Base-by-base conservation (phyloP, 2,888 invertebrate genomes). In the Drosophila formosana region DNA sequence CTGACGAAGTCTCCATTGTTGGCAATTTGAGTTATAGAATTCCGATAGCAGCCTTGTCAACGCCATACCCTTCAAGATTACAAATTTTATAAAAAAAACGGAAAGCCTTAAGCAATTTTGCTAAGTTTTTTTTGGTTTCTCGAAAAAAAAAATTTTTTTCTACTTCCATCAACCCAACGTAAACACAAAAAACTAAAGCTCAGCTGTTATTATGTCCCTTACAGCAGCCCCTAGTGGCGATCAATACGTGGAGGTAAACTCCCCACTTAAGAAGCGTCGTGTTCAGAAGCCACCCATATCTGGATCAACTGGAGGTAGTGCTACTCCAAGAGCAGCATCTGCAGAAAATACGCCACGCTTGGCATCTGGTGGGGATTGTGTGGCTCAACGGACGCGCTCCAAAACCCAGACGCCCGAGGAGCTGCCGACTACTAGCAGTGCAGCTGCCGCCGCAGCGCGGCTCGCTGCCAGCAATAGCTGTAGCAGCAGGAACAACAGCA, bases 351-450 rank as follows among this genome's bases (percentile, higher is more conserved):
- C 82, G 13, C 82, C 82, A 13, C 82, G 71, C 3, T 37, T 65
- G 34, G 37, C 78, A 50, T 66, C 78, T 25, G 77, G 74, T 41
- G 79, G 80, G 5, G 92, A 92, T 82, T 92, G 92, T 71, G 91
- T 92, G 62, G 92, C 92, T 43, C 89, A 90, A 61, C 82, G 92
- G 67, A 92, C 92, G 46, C 89, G 92, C 34, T 92, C 92, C 18
- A 92, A 91, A 75, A 92, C 92, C 26, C 49, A 86, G 26, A 82
- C 88, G 37, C 88, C 88, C 11, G 87, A 89, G 52, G 84, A 85
- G 66, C 51, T 79, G 64, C 79, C 88, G 4, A 86, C 84, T 71
- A 84, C 87, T 8, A 87, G 88, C 77, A 77, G 73, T 39, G 73
- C 78, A 50, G 70, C 75, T 4, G 83, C 78, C 41, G 75, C 75